phyloP scores from a whole-genome alignment of 2,113 vertebrate genomes.

The Halcyon senegalensis region DNA sequence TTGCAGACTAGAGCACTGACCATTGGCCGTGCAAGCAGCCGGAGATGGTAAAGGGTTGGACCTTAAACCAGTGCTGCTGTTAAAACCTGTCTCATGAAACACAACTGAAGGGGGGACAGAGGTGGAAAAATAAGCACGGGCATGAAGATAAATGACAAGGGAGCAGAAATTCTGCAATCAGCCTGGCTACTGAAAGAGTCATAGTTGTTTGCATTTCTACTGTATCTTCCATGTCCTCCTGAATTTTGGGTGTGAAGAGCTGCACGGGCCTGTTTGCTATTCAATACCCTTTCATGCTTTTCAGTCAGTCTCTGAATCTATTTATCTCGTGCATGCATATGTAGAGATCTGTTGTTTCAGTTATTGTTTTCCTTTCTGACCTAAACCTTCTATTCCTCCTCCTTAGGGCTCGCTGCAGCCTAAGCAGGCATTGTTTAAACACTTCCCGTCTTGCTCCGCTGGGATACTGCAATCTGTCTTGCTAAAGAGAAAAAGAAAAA shows the following conservation, averaged over 20 bases:
- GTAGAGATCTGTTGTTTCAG: not conserved
- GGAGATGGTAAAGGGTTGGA: not conserved
- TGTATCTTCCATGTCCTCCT: not conserved
- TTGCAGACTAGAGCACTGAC: not conserved
- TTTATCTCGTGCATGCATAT: not conserved
- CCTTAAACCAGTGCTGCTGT: not conserved
- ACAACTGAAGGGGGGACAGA: rapidly evolving
- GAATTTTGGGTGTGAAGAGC: not conserved
- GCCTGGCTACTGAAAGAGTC: not conserved
- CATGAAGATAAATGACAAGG: not conserved
- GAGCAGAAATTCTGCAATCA: not conserved
- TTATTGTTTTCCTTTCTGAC: not conserved
- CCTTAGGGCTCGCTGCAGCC: not conserved
- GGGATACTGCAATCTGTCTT: not conserved
- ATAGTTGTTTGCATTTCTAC: not conserved
- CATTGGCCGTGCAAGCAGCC: not conserved
- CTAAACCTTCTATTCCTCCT: not conserved
- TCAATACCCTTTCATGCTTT: not conserved
- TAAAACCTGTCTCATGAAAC: not conserved
- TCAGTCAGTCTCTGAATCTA: not conserved
- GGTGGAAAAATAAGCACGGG: not conserved
- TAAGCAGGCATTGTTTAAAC: not conserved
- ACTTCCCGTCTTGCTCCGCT: not conserved
- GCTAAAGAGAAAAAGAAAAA: not conserved
- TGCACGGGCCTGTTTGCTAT: not conserved